Percentiles rank a stretch among this genome's conserved stretches.
These are phyloP conservation scores for Pseudococcus jackbeardsleyi DNA, from an alignment of 2,888 invertebrate species.

Conservation along the genomic window DNA sequence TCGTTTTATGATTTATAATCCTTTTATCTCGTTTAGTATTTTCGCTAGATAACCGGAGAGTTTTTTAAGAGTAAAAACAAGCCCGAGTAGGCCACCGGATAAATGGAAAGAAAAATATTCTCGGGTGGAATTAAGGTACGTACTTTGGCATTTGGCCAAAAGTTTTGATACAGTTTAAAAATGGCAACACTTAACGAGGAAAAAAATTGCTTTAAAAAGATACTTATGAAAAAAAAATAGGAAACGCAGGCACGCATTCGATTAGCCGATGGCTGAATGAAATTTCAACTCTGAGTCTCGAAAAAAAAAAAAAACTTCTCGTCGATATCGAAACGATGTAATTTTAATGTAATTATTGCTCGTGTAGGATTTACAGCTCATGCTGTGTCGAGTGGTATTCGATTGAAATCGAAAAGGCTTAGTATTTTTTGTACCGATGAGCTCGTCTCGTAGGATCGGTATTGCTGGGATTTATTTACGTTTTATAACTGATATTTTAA, in stretches of 20 bases:
- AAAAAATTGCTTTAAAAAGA: constrained; percentile 32
- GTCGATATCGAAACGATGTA: constrained; percentile 16
- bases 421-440: neutral
- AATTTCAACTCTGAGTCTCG: neutral
- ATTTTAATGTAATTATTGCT: constrained; percentile 32
- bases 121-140: neutral
- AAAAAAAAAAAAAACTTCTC: neutral
- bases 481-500: neutral
- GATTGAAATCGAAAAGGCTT: neutral
- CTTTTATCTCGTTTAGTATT: constrained; percentile 33
- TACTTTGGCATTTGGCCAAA: constrained; percentile 38
- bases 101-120: constrained; percentile 47
- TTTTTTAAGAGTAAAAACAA: neutral
- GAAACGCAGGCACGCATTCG: constrained; percentile 7
- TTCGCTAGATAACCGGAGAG: neutral
- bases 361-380: neutral
- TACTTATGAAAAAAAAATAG: neutral
- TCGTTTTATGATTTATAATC: constrained; percentile 47
- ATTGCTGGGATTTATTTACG: neutral
- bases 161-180: constrained; percentile 39
- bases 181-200: constrained; percentile 24
- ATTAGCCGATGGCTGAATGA: constrained; percentile 14
- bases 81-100: neutral
- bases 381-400: neutral
- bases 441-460: neutral